A percentile compares a stretch with the other conserved stretches of the same genome.
These are phyloP conservation scores for Acridotheres tristis DNA, from an alignment of 2,797 vertebrate species.

Conservation along the genomic window DNA sequence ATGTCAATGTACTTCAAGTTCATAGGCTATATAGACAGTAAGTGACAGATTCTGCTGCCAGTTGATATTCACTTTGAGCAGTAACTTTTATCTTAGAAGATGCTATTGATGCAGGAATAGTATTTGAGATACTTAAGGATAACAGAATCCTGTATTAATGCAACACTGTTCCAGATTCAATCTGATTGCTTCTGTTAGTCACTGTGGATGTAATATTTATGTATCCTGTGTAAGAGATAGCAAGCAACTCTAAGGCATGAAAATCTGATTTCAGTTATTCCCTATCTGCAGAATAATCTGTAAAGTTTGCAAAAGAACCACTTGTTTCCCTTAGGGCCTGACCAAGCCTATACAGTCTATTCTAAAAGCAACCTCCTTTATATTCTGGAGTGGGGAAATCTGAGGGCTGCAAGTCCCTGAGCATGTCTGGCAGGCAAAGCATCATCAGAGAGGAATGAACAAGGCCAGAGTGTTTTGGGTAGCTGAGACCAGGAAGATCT, in stretches of 20 bases:
- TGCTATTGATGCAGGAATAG: background rate
- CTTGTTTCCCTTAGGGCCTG: background rate
- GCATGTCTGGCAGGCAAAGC: background rate
- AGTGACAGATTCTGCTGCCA: constrained; percentile 19
- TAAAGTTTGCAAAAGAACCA: background rate
- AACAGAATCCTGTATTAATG: constrained; percentile 48
- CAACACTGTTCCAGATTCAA: constrained; percentile 47
- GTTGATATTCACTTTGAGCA: constrained; percentile 14
- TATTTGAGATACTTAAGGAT: constrained; percentile 28
- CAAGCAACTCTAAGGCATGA: background rate
- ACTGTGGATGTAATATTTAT: constrained; percentile 52
- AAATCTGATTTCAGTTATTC: background rate
- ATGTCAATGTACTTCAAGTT: background rate
- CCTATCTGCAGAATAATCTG: background rate
- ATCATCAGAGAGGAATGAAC: background rate
- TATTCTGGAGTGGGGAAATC: background rate
- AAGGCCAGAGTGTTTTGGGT: background rate
- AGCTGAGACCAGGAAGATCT: background rate
- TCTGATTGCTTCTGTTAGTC: constrained; percentile 38
- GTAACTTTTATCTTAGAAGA: constrained; percentile 49
- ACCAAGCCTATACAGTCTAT: background rate
- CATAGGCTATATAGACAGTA: background rate
- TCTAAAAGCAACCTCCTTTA: background rate
- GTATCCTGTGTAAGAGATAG: background rate
- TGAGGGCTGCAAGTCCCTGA: background rate